Base-by-base conservation (phyloP, 2,113 vertebrate species). In the Carassius auratus region DNA sequence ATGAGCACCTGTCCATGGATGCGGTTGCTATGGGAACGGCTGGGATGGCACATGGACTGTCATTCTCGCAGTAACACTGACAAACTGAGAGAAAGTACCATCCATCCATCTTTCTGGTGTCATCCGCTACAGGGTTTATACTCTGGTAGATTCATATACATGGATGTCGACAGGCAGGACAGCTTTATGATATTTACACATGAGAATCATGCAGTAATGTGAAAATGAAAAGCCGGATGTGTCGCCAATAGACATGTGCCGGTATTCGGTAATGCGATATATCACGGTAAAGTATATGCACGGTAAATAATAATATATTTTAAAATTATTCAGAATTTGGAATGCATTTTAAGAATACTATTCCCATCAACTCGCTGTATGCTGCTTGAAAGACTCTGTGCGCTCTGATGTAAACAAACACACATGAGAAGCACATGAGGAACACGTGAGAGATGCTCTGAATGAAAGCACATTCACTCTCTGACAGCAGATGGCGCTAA, bases 11-110 rank as follows among this genome's bases (percentile, higher is more conserved):
- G 90, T 93, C 90, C 87, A 89, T 86, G 89, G 85, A 89, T 88
- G 88, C n/a, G 52, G 94, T 94, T 94, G 90, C 91, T 80, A 74
- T 92, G 93, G 94, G 89, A 90, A 95, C 90, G 81, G 33, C 76
- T 73, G 84, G 81, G 76, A 74, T 57, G 38, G 84, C 84, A 48
- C 77, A 62, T 81, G 84, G 76, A 71, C 76, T 80, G 84, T 80
- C 66, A 79, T 42, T 79, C 52, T 15, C 69, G 30, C 55, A 81
- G 76, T 86, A 74, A 88, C 75, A 48, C 81, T 83, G 30, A 85
- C 50, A 21, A 77, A 71, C 77, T 81, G 62, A 86, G 83, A 57
- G 80, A 88, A 86, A 85, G 85, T 84, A 78, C 55, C 83, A 36
- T 76, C 62, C 38, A 74, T 73, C 57, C 5, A 69, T 69, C 23